phyloP scores from a whole-genome alignment of 2,888 invertebrate genomes.

The Macaria notata region DNA sequence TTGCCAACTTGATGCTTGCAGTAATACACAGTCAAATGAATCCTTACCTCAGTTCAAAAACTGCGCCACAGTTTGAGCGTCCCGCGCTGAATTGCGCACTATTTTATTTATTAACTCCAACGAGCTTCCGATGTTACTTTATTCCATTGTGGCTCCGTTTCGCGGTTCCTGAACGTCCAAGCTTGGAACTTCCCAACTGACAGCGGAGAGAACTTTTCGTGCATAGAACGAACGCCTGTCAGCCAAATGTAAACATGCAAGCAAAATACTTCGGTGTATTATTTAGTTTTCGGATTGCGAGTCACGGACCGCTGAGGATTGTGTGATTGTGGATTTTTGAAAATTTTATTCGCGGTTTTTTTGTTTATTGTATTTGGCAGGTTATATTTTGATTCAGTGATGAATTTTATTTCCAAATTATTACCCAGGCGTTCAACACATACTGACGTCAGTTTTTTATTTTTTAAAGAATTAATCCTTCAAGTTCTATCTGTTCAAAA shows the following conservation, averaged over 20 bases:
- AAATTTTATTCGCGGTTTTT: too few species aligned
- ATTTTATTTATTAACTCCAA: conserved; percentile 79
- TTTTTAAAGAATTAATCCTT: too few species aligned
- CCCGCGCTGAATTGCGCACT: neutral
- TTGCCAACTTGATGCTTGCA: too few species aligned
- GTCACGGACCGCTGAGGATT: conserved; percentile 19
- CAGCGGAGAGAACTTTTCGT: conserved; percentile 76
- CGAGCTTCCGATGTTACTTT: conserved; percentile 81
- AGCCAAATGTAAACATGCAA: conserved; percentile 72
- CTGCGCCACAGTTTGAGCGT: neutral
- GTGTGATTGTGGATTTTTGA: conserved; percentile 6
- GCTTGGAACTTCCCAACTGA: conserved; percentile 73
- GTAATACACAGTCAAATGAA: too few species aligned
- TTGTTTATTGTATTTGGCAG: too few species aligned
- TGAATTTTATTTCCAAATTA: too few species aligned
- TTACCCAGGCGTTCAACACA: too few species aligned
- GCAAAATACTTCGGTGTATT: conserved; percentile 65
- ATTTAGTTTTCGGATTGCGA: conserved; percentile 56
- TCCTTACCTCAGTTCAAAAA: too few species aligned
- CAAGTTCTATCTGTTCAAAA: too few species aligned
- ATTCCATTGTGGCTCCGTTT: conserved; percentile 78
- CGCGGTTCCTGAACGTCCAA: conserved; percentile 72
- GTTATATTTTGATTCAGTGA: too few species aligned
- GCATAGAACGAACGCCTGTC: conserved; percentile 79
- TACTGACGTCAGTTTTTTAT: too few species aligned